Conservation (phyloP, 1,140 invertebrate genomes). For the Sinonovacula constricta region DNA sequence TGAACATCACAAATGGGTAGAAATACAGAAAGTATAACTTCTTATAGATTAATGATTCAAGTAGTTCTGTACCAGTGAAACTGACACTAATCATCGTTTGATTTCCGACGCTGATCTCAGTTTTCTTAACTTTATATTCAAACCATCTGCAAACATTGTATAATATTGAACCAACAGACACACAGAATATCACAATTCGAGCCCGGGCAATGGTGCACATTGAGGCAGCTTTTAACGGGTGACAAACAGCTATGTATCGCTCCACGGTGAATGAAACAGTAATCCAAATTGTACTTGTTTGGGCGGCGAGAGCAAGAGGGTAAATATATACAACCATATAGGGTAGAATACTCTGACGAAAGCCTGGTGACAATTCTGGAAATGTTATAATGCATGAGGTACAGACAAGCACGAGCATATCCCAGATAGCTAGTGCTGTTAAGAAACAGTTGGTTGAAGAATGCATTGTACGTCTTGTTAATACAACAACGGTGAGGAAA, state of each 20-base stretch:
- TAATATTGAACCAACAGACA: slow-evolving; percentile 88
- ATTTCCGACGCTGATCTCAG: slow-evolving; percentile 27
- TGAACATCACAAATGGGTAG: slow-evolving; percentile 94
- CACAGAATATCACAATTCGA: slow-evolving; percentile 89
- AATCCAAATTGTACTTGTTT: slow-evolving; percentile 95
- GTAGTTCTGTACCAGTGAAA: slow-evolving; percentile 84
- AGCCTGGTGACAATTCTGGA: slow-evolving; percentile 80
- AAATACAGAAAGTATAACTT: slow-evolving; percentile 94
- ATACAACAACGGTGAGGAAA: slow-evolving; percentile 92
- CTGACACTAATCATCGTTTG: slow-evolving; percentile 75
- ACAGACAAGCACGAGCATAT: slow-evolving; percentile 91
- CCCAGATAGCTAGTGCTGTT: slow-evolving; percentile 93
- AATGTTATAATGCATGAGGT: slow-evolving; percentile 93
- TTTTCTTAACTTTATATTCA: slow-evolving; percentile 74
- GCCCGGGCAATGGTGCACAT: slow-evolving; percentile 95
- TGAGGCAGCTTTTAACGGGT: slow-evolving; percentile 91
- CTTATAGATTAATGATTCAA: slow-evolving; percentile 86
- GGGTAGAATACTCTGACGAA: slow-evolving; percentile 85
- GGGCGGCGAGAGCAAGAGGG: slow-evolving; percentile 91
- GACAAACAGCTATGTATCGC: slow-evolving; percentile 97
- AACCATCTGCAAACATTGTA: slow-evolving; percentile 91
- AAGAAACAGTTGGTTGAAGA: slow-evolving; percentile 96
- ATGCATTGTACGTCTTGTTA: slow-evolving; percentile 92
- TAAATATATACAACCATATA: slow-evolving; percentile 92
- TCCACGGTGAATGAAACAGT: slow-evolving; percentile 97